Conservation (phyloP, 2,888 invertebrate species). For the Latrodectus elegans region DNA sequence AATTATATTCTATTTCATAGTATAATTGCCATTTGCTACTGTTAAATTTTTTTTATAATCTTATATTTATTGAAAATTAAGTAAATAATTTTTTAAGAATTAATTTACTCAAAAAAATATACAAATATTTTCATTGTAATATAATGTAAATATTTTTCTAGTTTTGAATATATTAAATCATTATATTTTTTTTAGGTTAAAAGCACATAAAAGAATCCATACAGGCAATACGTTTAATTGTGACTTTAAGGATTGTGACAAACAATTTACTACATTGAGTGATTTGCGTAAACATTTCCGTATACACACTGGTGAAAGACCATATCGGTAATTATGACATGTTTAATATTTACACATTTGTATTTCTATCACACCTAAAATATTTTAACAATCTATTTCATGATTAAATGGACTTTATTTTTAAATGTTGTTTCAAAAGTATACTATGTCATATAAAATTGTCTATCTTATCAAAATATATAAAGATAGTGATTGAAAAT, state of each 20-base stretch:
- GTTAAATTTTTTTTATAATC: too few species aligned
- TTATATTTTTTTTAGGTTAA: constrained; percentile 78
- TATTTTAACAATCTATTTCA: neutral
- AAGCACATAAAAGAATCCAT: constrained; percentile 93
- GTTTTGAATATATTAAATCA: neutral
- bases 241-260: constrained; percentile 85
- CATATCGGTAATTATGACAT: constrained; percentile 63
- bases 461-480: too few species aligned
- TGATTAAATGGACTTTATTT: neutral
- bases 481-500: too few species aligned
- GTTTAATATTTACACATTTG: neutral
- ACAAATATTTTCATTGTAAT: neutral
- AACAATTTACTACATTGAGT: constrained; percentile 94
- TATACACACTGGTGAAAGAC: constrained; percentile 85
- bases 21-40: too few species aligned
- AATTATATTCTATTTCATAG: too few species aligned
- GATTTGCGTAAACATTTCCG: constrained; percentile 94
- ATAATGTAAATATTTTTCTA: neutral
- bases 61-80: neutral
- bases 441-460: too few species aligned
- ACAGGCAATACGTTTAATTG: constrained; percentile 97
- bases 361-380: neutral
- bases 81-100: neutral
- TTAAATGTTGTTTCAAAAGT: too few species aligned
- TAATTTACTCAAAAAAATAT: too few species aligned